A percentile compares a stretch with the other conserved stretches of the same genome.
Conservation (phyloP, 1,140 invertebrate species). For the Chelonus insularis region DNA sequence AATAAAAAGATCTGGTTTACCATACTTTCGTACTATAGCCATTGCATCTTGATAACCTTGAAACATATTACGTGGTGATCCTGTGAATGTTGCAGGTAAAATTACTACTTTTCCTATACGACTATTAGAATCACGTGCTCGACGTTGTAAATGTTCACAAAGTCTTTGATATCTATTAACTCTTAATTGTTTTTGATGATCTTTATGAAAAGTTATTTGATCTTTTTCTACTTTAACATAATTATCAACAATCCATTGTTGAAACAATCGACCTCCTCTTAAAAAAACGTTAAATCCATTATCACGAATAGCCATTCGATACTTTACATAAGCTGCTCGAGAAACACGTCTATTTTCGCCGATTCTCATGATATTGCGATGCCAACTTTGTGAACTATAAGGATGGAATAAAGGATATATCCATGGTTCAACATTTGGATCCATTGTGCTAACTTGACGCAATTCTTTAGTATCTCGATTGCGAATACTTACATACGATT, state of each 20-base stretch:
- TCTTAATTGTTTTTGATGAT: neutral
- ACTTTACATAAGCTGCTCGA: slow-evolving; percentile 9
- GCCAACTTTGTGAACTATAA: neutral
- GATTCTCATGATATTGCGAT: neutral
- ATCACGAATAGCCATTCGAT: slow-evolving; percentile 15
- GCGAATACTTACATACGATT: slow-evolving; percentile 9
- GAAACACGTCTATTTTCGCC: neutral
- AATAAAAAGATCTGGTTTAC: no score
- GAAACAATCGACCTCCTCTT: neutral
- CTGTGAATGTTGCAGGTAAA: neutral
- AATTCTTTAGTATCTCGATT: slow-evolving; percentile 7
- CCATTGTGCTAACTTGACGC: no score
- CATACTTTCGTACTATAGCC: no score
- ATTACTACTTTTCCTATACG: slow-evolving; percentile 5
- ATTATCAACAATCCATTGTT: no score
- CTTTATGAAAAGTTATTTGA: neutral
- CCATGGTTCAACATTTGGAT: slow-evolving; percentile 14
- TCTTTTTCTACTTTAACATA: slow-evolving; percentile 12
- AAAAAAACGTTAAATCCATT: neutral
- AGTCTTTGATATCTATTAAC: slow-evolving; percentile 7
- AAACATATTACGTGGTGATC: no score
- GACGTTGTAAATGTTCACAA: neutral
- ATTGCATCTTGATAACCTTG: no score
- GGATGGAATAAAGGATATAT: slow-evolving; percentile 20
- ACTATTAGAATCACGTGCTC: neutral